phyloP scores from a whole-genome alignment of 2,797 vertebrate genomes.

The Thripadectes ignobilis region DNA sequence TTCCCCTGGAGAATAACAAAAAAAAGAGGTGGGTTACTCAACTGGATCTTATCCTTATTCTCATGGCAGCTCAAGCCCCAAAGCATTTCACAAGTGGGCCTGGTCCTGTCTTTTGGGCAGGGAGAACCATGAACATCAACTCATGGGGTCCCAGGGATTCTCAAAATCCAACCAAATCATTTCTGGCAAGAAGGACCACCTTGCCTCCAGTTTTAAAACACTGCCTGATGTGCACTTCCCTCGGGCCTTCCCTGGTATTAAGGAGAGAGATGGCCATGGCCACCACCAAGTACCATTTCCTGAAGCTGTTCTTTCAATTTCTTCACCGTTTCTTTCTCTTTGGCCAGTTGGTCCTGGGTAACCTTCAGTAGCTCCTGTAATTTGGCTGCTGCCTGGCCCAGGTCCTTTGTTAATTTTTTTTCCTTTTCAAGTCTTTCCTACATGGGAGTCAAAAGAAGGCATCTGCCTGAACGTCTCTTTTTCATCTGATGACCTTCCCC shows the following conservation, averaged over 20 bases:
- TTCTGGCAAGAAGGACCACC: neutral
- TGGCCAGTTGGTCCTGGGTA: constrained; percentile 88
- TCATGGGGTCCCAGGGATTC: neutral
- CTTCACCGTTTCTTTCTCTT: constrained; percentile 85
- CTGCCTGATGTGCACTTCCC: neutral
- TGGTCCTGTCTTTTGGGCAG: neutral
- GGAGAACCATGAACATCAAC: neutral
- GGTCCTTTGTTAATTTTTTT: constrained; percentile 90
- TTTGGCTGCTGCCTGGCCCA: constrained; percentile 89
- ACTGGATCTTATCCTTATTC: neutral
- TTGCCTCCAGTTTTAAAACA: neutral
- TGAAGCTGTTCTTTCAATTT: constrained; percentile 85
- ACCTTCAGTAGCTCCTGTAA: constrained; percentile 89
- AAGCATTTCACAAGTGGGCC: neutral
- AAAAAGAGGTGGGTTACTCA: neutral
- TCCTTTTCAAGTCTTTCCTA: constrained; percentile 94
- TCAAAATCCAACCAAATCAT: neutral
- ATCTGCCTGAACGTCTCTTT: neutral
- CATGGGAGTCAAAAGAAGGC: neutral
- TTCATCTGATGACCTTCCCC: neutral
- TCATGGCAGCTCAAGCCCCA: neutral
- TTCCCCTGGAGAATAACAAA: constrained; percentile 79
- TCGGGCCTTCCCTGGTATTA: fast-evolving
- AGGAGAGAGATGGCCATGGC: neutral
- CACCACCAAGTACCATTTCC: constrained; percentile 72